Evolutionary conservation across 2,888 invertebrate species (phyloP), one percentile per base, ranked within the genome.

Genomic region (Lasioglossum figueresi): DNA sequence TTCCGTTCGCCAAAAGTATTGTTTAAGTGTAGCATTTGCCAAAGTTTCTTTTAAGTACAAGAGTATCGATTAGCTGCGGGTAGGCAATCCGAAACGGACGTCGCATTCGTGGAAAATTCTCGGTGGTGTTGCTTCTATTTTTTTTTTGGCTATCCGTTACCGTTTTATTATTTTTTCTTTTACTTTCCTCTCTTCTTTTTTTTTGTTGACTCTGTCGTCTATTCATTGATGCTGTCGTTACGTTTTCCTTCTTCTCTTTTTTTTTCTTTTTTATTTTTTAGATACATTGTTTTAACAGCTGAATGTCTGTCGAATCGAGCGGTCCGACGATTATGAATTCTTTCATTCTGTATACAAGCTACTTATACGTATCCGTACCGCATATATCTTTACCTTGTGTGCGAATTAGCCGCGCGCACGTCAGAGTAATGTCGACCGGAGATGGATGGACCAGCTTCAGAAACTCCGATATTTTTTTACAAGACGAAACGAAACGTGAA

Each of bases 21-120:
- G 45, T 76, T 84, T 84, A 84, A 84, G 84, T 87, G 87, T 88
- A 84, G 85, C 88, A 84, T 85, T 90, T 91, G 89, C 91, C 92
- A 91, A 91, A 92, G 90, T 89, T 88, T 89, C 82, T 84, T 89
- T 84, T 85, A 85, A 86, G 81, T 86, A 85, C 78, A 85, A 85
- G 77, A 75, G 27, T 40, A 79, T 74, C 48, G 73, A 85, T 48
- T 48, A 70, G 56, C 63, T 31, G 19, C 45, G 40, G 37, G 31
- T 72, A 84, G 56, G 75, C 48, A 73, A 76, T 73, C 68, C 27
- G 66, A 72, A 34, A 31, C 56, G 63, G 43, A 23, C 71, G 40
- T 68, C 6, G 40, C 56, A 68, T 45, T 79, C 48, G 76, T 45
- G 31, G 10, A 56, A 56, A 66, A 78, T 78, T 76, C 59, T 34